Percentiles rank a stretch among this genome's conserved stretches.
Conservation (phyloP, 2,113 vertebrate species). For the Columba janthina region DNA sequence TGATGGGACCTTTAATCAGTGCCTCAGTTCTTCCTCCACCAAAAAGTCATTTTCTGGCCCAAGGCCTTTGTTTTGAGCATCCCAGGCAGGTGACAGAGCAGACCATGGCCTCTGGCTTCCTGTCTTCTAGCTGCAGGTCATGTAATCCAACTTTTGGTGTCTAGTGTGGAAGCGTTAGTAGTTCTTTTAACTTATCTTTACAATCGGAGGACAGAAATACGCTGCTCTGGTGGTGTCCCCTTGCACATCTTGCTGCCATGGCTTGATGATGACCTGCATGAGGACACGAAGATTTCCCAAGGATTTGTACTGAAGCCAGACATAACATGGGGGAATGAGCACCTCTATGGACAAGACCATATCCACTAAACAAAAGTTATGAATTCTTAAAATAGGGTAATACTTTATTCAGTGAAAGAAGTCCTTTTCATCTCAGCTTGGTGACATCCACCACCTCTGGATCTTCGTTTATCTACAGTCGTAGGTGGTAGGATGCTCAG, state of each 20-base stretch:
- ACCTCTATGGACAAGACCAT: not conserved
- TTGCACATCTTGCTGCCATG: not conserved
- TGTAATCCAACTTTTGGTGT: not conserved
- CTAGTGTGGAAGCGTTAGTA: not conserved
- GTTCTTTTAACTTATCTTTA: not conserved
- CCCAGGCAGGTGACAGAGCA: not conserved
- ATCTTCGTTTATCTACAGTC: not conserved
- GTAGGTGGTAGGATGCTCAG: not conserved
- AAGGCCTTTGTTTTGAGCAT: not conserved
- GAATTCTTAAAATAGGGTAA: not conserved
- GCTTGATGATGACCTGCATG: not conserved
- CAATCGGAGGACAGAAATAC: not conserved
- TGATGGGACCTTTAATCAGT: not conserved
- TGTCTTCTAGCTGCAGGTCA: not conserved
- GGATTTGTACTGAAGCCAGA: not conserved
- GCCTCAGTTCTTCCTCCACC: not conserved
- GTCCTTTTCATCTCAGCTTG: not conserved
- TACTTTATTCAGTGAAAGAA: not conserved
- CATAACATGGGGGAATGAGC: not conserved
- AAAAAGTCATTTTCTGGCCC: not conserved
- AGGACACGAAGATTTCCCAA: not conserved
- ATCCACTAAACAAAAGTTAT: not conserved
- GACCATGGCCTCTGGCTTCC: not conserved
- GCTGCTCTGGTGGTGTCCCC: rapidly evolving
- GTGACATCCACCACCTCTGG: not conserved